Evolutionary conservation across 2,113 vertebrate genomes (phyloP).

Genomic region (Ivindomyrus marchei): DNA sequence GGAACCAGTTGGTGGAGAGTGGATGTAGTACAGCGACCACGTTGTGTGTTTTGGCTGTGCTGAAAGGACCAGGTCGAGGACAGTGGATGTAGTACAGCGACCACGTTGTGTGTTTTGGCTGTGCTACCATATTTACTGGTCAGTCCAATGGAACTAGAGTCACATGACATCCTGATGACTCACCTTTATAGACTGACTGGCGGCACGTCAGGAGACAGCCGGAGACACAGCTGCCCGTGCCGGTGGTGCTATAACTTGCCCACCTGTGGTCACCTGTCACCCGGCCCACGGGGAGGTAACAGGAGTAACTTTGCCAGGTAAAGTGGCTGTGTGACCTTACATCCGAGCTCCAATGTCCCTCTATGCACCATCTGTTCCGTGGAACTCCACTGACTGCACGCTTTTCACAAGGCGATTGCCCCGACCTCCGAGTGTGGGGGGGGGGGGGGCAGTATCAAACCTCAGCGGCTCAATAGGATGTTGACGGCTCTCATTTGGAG

Average conservation of each 20-base stretch:
- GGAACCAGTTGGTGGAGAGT: background rate
- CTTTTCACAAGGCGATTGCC: conserved; percentile 40
- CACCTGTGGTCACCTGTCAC: background rate
- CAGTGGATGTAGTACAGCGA: background rate
- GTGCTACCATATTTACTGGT: background rate
- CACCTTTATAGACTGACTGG: background rate
- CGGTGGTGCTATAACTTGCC: background rate
- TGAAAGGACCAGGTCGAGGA: background rate
- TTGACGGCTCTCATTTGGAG: conserved; percentile 49
- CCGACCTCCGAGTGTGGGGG: conserved; percentile 55
- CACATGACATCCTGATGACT: background rate
- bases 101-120: background rate
- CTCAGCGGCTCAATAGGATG: conserved; percentile 50
- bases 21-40: background rate
- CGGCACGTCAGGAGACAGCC: background rate
- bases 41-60: background rate
- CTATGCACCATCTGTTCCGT: conserved; percentile 66
- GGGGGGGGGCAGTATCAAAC: conserved; percentile 51
- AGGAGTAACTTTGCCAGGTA: conserved; percentile 38
- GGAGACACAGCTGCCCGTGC: conserved; percentile 13
- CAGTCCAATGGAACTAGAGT: background rate
- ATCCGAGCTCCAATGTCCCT: conserved; percentile 57
- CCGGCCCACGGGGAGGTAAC: conserved; percentile 22
- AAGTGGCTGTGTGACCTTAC: conserved; percentile 47
- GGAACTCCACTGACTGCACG: conserved; percentile 42